A percentile compares a stretch with the other conserved stretches of the same genome.
Evolutionary conservation across 2,797 vertebrate genomes (phyloP).

Genomic region (Fistularia commersonii): DNA sequence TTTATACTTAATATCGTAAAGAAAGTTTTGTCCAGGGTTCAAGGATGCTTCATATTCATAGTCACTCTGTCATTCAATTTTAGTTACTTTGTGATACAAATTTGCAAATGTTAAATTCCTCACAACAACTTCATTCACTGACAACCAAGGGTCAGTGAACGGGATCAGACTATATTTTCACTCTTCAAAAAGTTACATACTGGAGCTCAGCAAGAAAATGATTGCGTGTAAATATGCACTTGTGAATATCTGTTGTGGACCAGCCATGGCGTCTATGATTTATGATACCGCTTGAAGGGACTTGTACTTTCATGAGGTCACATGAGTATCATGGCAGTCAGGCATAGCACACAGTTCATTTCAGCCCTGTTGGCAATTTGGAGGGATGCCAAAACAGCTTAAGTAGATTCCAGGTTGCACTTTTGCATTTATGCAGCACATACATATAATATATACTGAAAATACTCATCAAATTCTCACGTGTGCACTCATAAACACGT

Average conservation of each 20-base stretch:
- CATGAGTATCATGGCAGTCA: slow-evolving; percentile 48
- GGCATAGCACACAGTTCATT: slow-evolving; percentile 34
- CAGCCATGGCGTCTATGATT: slow-evolving; percentile 54
- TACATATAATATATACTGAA: not conserved
- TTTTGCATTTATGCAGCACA: slow-evolving; percentile 10
- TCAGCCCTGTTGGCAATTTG: slow-evolving; percentile 37
- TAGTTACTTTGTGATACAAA: no score
- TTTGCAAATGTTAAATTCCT: no score
- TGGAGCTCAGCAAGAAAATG: slow-evolving; percentile 13
- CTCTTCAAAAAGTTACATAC: slow-evolving; percentile 24
- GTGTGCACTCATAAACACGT: no score
- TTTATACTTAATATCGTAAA: no score
- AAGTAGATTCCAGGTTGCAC: slow-evolving; percentile 29
- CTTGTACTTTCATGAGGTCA: slow-evolving; percentile 61
- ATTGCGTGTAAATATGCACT: slow-evolving; percentile 5
- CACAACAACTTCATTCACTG: not conserved
- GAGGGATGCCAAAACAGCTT: slow-evolving; percentile 39
- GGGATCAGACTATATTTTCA: slow-evolving; percentile 21
- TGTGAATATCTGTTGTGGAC: slow-evolving; percentile 30
- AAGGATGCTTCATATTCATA: no score
- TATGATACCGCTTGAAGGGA: slow-evolving; percentile 65
- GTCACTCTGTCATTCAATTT: no score
- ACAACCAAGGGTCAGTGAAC: slow-evolving; percentile 9
- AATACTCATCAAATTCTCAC: no score
- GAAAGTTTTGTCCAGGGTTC: no score